These are phyloP conservation scores for Steinernema khuongi DNA, from an alignment of 1,140 invertebrate genomes.

Conservation along the genomic window DNA sequence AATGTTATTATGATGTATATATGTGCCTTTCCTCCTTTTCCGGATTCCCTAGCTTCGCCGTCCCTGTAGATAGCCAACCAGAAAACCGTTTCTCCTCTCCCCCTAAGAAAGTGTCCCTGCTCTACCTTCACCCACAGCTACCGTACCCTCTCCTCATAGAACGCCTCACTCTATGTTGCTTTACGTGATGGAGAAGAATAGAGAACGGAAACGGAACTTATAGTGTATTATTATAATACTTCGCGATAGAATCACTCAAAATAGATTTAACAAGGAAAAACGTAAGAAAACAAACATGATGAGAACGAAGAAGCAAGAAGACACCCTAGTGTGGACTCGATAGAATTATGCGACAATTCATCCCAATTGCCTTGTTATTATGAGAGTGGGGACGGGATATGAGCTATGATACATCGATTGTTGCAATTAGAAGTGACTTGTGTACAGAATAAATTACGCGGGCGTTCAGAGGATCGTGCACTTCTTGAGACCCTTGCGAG, in stretches of 20 bases:
- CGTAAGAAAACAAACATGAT: not conserved
- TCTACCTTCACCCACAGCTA: not conserved
- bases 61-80: not conserved
- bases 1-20: not conserved
- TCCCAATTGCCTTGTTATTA: not conserved
- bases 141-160: not conserved
- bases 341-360: slow-evolving; percentile 11
- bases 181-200: no score
- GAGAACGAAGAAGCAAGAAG: not conserved
- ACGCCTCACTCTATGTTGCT: not conserved
- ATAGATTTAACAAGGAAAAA: not conserved
- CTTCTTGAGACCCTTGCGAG: slow-evolving; percentile 25
- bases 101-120: not conserved
- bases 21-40: slow-evolving; percentile 2
- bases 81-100: not conserved
- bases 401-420: no score
- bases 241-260: not conserved
- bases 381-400: not conserved
- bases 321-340: no score
- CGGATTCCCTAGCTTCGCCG: slow-evolving; percentile 4
- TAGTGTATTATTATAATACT: no score
- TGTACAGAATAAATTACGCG: not conserved
- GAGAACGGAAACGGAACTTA: not conserved
- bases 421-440: slow-evolving; percentile 7
- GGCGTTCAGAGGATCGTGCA: not conserved